Conservation (phyloP, 2,888 invertebrate genomes). For the Polydrusus tereticollis region DNA sequence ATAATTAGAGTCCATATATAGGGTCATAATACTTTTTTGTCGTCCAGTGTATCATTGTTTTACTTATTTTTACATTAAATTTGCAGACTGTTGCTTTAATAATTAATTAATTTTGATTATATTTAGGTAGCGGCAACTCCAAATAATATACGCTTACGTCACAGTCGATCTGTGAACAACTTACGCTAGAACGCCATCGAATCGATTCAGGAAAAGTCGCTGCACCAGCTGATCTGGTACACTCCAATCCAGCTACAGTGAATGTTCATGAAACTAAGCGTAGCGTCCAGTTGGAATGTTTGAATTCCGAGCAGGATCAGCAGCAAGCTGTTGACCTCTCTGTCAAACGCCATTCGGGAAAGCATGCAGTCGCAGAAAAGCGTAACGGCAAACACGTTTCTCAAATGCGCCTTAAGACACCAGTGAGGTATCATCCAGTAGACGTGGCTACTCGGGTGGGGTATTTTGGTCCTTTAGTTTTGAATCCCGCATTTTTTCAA, state of each 20-base stretch:
- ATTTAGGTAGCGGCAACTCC: constrained; percentile 4
- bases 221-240: not conserved
- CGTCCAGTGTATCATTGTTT: too few species aligned
- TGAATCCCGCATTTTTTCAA: not conserved
- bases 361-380: not conserved
- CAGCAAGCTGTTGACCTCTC: not conserved
- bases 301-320: not conserved
- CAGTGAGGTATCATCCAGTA: too few species aligned
- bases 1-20: too few species aligned
- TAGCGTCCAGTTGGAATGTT: not conserved
- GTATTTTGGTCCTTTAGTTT: not conserved
- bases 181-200: not conserved
- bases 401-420: not conserved
- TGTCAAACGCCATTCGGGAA: not conserved
- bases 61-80: too few species aligned
- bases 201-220: not conserved
- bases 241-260: not conserved
- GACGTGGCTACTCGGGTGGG: too few species aligned
- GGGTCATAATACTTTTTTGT: too few species aligned
- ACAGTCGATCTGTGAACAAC: constrained; percentile 20
- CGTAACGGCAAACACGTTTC: not conserved
- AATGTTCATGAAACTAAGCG: not conserved
- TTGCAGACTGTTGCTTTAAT: not conserved
- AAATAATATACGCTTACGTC: constrained; percentile 22
- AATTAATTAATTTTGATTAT: not conserved